Evolutionary conservation across 2,888 invertebrate species (phyloP).

Genomic region (Ichneumoninae sp.): DNA sequence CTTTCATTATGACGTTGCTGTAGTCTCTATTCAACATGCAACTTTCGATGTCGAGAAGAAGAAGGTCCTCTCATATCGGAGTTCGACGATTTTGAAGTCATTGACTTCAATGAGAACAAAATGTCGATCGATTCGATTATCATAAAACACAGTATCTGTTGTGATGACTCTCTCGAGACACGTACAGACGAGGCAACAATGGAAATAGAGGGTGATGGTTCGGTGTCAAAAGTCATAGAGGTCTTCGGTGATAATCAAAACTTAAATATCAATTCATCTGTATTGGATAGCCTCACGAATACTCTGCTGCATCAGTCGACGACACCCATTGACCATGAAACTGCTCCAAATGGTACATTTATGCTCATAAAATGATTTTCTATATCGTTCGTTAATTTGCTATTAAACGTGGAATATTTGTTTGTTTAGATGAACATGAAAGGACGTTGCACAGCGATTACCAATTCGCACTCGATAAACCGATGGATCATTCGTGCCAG

Average conservation of each 20-base stretch:
- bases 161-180: neutral
- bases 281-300: neutral
- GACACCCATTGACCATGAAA: slow-evolving; percentile 1
- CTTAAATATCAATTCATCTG: neutral
- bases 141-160: neutral
- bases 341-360: neutral
- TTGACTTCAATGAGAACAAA: neutral
- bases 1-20: neutral
- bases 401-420: neutral
- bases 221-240: neutral
- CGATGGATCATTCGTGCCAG: neutral
- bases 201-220: neutral
- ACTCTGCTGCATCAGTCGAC: neutral
- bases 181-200: neutral
- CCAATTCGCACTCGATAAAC: neutral
- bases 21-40: neutral
- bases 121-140: neutral
- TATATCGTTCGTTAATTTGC: neutral
- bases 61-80: neutral
- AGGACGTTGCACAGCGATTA: neutral
- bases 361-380: neutral
- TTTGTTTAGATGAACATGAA: neutral
- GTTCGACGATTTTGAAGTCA: neutral
- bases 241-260: neutral
- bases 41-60: neutral